phyloP scores from a whole-genome alignment of 2,888 invertebrate species.

The Gryllus longicercus region DNA sequence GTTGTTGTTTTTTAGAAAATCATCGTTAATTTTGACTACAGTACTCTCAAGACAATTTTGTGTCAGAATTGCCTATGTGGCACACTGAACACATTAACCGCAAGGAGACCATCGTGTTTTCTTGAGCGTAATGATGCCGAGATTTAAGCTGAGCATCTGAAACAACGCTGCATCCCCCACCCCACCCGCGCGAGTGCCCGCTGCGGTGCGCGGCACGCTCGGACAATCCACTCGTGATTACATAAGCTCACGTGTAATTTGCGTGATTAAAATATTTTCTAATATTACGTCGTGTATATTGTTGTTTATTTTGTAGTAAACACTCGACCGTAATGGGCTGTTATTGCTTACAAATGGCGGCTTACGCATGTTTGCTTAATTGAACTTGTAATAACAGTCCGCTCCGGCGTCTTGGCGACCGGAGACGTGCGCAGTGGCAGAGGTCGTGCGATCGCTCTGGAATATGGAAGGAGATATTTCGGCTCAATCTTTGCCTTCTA shows the following conservation, averaged over 20 bases:
- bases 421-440: neutral
- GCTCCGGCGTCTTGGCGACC: neutral
- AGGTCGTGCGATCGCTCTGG: neutral
- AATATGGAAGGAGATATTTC: neutral
- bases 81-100: neutral
- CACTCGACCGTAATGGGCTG: neutral
- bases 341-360: constrained; percentile 17
- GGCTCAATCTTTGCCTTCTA: no score
- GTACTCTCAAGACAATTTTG: no score
- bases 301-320: neutral
- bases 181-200: no score
- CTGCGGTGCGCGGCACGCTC: neutral
- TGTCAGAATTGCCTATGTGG: neutral
- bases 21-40: no score
- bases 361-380: neutral
- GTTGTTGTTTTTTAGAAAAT: no score
- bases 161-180: no score
- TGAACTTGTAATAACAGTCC: neutral
- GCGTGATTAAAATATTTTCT: constrained; percentile 17
- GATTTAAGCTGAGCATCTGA: neutral
- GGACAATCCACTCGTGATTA: neutral
- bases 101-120: no score
- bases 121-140: neutral
- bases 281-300: neutral
- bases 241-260: neutral